These are phyloP conservation scores for Turdus rufiventris DNA, from an alignment of 2,113 vertebrate genomes.

Conservation along the genomic window DNA sequence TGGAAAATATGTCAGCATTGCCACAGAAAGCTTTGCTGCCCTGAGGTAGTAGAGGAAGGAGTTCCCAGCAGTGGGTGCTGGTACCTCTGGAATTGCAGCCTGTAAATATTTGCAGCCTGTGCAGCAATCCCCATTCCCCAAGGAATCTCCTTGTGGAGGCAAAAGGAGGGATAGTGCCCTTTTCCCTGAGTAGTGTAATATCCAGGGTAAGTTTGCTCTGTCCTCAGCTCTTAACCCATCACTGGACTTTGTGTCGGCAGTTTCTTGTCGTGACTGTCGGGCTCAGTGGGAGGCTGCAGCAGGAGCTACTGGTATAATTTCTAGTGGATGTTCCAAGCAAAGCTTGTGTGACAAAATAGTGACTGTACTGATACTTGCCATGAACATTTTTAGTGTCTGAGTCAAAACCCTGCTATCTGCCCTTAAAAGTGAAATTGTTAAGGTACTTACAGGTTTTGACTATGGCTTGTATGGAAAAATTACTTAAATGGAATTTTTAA, in stretches of 20 bases:
- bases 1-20: background rate
- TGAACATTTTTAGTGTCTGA: background rate
- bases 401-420: background rate
- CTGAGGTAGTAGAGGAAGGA: background rate
- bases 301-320: background rate
- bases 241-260: background rate
- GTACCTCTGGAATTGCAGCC: background rate
- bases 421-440: background rate
- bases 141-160: background rate
- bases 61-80: background rate
- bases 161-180: background rate
- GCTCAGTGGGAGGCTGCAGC: slow-evolving; percentile 3
- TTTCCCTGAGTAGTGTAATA: background rate
- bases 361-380: background rate
- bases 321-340: background rate
- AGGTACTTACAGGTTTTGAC: background rate
- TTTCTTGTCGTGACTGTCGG: background rate
- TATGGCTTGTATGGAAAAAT: background rate
- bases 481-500: background rate
- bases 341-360: background rate
- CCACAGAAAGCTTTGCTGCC: background rate
- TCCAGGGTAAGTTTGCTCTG: background rate
- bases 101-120: background rate
- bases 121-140: accelerated
- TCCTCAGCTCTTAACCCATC: background rate